phyloP scores from a whole-genome alignment of 2,797 vertebrate genomes.

The Sebastes iracundus region DNA sequence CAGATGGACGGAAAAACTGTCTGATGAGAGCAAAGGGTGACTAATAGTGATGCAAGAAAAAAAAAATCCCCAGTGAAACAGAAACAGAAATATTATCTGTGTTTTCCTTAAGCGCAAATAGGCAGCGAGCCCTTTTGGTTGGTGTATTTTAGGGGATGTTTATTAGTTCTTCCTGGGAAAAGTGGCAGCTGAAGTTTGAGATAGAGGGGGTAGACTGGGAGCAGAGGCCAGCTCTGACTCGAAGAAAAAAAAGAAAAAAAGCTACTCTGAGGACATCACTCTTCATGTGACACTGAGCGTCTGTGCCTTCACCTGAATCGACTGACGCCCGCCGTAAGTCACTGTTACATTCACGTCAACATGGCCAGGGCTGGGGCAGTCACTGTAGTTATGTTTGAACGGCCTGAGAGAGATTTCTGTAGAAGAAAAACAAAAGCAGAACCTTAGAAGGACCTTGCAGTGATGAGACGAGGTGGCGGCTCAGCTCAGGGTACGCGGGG shows the following conservation, averaged over 20 bases:
- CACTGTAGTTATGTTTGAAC: slow-evolving; percentile 29
- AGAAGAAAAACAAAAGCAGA: slow-evolving; percentile 43
- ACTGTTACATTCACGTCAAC: slow-evolving; percentile 72
- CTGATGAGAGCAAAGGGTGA: slow-evolving; percentile 42
- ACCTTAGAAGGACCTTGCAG: slow-evolving; percentile 62
- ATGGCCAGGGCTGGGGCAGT: slow-evolving; percentile 44
- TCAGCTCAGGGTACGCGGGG: slow-evolving; percentile 50
- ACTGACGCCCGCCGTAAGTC: slow-evolving; percentile 27
- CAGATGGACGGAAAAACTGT: slow-evolving; percentile 44
- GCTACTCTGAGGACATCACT: slow-evolving; percentile 66
- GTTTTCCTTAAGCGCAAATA: slow-evolving; percentile 26
- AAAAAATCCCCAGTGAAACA: slow-evolving; percentile 28
- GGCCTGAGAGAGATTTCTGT: slow-evolving; percentile 19
- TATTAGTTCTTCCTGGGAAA: slow-evolving; percentile 70
- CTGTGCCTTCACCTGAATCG: slow-evolving; percentile 42
- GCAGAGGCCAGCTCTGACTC: slow-evolving; percentile 78
- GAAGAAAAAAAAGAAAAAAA: slow-evolving; percentile 34
- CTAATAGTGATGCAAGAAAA: slow-evolving; percentile 45
- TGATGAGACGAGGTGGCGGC: slow-evolving; percentile 59
- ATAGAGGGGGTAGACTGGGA: slow-evolving; percentile 43
- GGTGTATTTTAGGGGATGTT: slow-evolving; percentile 54
- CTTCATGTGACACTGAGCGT: slow-evolving; percentile 53
- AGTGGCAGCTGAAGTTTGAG: slow-evolving; percentile 72
- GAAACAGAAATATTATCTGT: slow-evolving; percentile 32
- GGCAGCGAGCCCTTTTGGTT: slow-evolving; percentile 43